Percentiles rank a stretch among this genome's conserved stretches.
phyloP scores from a whole-genome alignment of 2,888 invertebrate species.

The Azorinus chamasolen region DNA sequence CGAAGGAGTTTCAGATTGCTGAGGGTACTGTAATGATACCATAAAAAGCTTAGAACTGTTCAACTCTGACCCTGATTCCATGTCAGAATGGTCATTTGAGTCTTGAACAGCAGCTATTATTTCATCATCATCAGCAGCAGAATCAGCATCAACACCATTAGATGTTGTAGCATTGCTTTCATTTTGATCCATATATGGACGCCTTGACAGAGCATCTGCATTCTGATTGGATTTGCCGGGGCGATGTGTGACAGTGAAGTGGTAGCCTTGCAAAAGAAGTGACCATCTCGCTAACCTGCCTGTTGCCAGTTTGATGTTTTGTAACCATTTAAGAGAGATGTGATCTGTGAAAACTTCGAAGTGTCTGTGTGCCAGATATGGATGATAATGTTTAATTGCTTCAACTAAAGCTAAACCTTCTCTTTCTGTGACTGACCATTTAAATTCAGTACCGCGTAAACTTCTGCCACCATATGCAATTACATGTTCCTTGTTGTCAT shows the following conservation, averaged over 20 bases:
- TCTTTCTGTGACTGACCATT: slow-evolving; percentile 33
- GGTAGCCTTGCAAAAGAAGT: slow-evolving; percentile 9
- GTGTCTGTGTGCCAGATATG: too few relatives aligned
- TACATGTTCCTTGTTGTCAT: too few relatives aligned
- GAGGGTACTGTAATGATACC: slow-evolving; percentile 1
- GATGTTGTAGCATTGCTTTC: too few relatives aligned
- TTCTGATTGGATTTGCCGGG: slow-evolving; percentile 11
- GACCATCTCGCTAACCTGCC: slow-evolving; percentile 13
- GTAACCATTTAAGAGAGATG: slow-evolving; percentile 51
- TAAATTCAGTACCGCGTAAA: too few relatives aligned
- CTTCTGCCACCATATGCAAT: too few relatives aligned
- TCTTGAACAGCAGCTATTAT: too few relatives aligned
- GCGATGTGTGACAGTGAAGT: slow-evolving; percentile 8
- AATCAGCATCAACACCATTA: neutral
- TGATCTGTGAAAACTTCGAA: slow-evolving; percentile 56
- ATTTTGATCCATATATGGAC: neutral
- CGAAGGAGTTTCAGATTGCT: slow-evolving; percentile 21
- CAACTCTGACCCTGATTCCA: slow-evolving; percentile 13
- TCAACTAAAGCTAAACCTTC: slow-evolving; percentile 26
- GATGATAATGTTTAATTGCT: too few relatives aligned
- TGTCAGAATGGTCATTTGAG: neutral
- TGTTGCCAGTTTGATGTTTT: slow-evolving; percentile 5
- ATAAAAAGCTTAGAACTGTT: neutral
- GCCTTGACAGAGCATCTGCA: slow-evolving; percentile 8
- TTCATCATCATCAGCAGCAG: neutral